These are phyloP conservation scores for Girardinichthys multiradiatus DNA, from an alignment of 2,113 vertebrate genomes.

Conservation along the genomic window DNA sequence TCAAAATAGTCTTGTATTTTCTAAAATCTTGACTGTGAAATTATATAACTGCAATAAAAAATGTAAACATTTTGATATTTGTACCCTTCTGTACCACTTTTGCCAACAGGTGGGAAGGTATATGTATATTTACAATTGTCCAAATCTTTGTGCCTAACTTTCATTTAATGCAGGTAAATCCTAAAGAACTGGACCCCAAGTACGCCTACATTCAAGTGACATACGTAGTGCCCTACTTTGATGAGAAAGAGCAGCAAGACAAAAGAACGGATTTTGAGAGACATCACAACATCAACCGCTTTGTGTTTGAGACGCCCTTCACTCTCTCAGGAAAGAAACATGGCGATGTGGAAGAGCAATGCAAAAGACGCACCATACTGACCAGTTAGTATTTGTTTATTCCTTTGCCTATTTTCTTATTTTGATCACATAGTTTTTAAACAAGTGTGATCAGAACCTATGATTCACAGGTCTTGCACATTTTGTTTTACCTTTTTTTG, in stretches of 20 bases:
- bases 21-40: no score
- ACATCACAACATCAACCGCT: slow-evolving; percentile 95
- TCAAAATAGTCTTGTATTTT: no score
- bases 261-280: slow-evolving; percentile 94
- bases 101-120: background rate
- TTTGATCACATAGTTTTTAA: no score
- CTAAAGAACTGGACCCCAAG: slow-evolving; percentile 94
- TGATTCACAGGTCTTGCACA: no score
- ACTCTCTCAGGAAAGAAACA: slow-evolving; percentile 96
- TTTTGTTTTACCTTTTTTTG: no score
- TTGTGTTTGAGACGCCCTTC: slow-evolving; percentile 97
- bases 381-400: slow-evolving; percentile 82
- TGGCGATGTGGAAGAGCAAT: slow-evolving; percentile 95
- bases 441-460: background rate
- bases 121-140: no score
- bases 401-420: background rate
- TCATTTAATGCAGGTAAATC: slow-evolving; percentile 86
- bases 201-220: slow-evolving; percentile 99
- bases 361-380: slow-evolving; percentile 93
- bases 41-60: background rate
- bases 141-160: background rate
- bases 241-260: slow-evolving; percentile 92
- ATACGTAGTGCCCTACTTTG: slow-evolving; percentile 93
- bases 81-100: background rate
- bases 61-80: background rate